Base-by-base conservation (phyloP, 1,140 invertebrate species). In the Tigriopus japonicus region DNA sequence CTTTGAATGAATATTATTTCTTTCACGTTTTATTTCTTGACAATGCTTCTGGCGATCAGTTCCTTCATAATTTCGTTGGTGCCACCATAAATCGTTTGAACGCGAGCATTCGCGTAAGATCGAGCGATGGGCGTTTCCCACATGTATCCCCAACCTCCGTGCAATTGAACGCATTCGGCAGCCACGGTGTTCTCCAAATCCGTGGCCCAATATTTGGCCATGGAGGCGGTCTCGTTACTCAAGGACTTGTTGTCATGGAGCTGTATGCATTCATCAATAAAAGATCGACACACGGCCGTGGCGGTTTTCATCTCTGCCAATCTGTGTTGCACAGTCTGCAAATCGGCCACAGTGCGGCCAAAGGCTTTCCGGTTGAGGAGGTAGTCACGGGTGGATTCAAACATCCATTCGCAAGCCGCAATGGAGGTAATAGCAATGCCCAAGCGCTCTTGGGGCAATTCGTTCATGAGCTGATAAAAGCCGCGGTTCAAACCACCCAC, bases 41-140 rank as follows among this genome's bases (percentile, higher is more conserved):
- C 62, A 52, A 69, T 67, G 17, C 63, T 61, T 24, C 69, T 63
- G 3, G 68, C 65, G 52, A 76, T 76, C 6, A 76, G 65, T 63
- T 76, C 74, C 59, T 75, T 75, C 74, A 76, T 75, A 52, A 76
- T 75, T 68, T 76, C 75, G 64, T 75, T 76, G 63, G 70, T 73
- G 23, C 75, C 75, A 15, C 73, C 75, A 66, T 75, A 76, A 56
- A 76, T 76, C 15, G 73, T 69, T 64, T 75, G 74, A 0, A 76
- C 73, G 42, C 74, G 64, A 28, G 74, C 66, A 63, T 75, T 73
- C 14, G 72, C 69, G 64, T 70, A 76, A 10, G 73, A 67, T 43
- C 67, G 67, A 51, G 71, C 68, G 52, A 76, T 74, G 2, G 72
- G 72, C 62, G 74, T 76, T 56, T 76, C 75, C 69, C 67, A 70